Percentiles rank a stretch among this genome's conserved stretches.
Evolutionary conservation across 2,888 invertebrate species (phyloP).

Genomic region (Leptinotarsa haldemani): DNA sequence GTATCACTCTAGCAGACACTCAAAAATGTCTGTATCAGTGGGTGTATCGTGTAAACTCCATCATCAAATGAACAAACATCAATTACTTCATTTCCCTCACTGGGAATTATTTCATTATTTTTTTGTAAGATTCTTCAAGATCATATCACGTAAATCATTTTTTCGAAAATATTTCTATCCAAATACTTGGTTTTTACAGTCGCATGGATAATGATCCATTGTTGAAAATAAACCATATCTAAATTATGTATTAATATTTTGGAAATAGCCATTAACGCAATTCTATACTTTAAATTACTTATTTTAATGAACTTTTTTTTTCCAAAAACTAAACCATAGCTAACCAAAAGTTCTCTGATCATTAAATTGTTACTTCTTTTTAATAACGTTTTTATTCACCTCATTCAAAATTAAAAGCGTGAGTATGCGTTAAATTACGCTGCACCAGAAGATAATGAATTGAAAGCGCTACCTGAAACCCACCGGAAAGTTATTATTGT

Average conservation of each 20-base stretch:
- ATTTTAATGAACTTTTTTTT: constrained; percentile 10
- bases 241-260: constrained; percentile 1
- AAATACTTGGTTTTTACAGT: constrained; percentile 2
- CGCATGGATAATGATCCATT: not conserved
- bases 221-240: constrained; percentile 7
- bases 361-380: constrained; percentile 38
- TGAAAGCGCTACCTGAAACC: constrained; percentile 30
- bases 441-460: constrained; percentile 43
- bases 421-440: constrained; percentile 49
- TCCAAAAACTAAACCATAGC: constrained; percentile 22
- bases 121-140: too few species aligned
- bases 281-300: constrained; percentile 4
- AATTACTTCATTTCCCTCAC: not conserved
- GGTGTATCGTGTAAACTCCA: too few species aligned
- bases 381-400: constrained; percentile 45
- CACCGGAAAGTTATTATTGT: constrained; percentile 52
- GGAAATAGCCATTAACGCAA: constrained; percentile 15
- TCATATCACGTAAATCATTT: not conserved
- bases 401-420: constrained; percentile 44
- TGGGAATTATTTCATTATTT: not conserved
- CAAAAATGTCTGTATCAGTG: too few species aligned
- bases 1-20: too few species aligned
- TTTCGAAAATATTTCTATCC: not conserved
- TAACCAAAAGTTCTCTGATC: constrained; percentile 16
- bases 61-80: too few species aligned